These are phyloP conservation scores for Hemitrygon akajei DNA, from an alignment of 2,797 vertebrate genomes.

Conservation along the genomic window DNA sequence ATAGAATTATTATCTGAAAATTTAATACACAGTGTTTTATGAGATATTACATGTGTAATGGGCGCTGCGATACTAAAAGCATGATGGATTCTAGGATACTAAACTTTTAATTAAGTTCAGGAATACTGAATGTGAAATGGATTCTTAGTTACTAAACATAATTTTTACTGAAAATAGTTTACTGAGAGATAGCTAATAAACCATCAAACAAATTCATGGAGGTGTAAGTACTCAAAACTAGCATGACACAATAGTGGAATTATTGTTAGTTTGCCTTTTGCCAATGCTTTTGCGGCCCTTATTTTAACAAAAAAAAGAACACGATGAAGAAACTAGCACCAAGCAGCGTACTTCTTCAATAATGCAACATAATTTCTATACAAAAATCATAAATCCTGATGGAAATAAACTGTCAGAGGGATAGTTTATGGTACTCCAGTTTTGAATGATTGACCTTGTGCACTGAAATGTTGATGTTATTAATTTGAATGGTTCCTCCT, in stretches of 20 bases:
- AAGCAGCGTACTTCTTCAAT: neutral
- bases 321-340: neutral
- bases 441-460: slow-evolving; percentile 19
- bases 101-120: neutral
- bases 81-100: neutral
- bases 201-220: neutral
- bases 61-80: neutral
- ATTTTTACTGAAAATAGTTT: neutral
- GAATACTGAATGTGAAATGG: neutral
- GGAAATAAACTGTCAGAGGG: neutral
- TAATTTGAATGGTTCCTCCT: neutral
- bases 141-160: neutral
- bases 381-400: neutral
- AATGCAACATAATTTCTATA: neutral
- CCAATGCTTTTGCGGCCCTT: neutral
- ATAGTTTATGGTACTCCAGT: neutral
- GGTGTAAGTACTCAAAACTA: neutral
- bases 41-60: neutral
- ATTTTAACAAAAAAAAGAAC: neutral
- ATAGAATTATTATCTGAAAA: neutral
- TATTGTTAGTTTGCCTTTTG: neutral
- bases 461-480: neutral
- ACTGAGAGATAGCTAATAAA: neutral
- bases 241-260: neutral
- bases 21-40: neutral